Percentiles rank a stretch among this genome's conserved stretches.
Conservation (phyloP, 2,113 vertebrate genomes). For the Dicrurus megarhynchus region DNA sequence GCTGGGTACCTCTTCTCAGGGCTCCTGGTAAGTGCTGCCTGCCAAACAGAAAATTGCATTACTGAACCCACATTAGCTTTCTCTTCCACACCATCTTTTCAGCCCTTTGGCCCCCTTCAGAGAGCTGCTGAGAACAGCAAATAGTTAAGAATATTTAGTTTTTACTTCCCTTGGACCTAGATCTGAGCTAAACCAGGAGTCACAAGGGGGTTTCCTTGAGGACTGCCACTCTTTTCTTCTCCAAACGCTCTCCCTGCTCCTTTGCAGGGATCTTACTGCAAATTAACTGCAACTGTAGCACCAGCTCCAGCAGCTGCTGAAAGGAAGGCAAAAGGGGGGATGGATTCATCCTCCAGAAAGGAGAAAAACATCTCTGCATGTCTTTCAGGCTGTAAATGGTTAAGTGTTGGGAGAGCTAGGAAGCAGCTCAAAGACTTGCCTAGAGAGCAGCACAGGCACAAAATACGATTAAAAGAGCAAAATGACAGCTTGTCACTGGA, state of each 20-base stretch:
- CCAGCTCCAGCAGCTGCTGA: neutral
- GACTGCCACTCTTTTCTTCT: neutral
- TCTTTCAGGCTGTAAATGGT: neutral
- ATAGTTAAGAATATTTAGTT: neutral
- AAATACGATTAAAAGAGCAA: conserved; percentile 33
- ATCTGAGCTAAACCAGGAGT: neutral
- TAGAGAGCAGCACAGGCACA: neutral
- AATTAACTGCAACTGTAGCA: neutral
- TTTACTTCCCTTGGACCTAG: neutral
- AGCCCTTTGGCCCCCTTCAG: neutral
- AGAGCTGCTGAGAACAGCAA: neutral
- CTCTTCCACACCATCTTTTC: neutral
- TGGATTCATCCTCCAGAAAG: neutral
- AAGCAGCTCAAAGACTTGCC: neutral
- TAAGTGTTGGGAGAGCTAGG: neutral
- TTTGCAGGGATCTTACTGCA: neutral
- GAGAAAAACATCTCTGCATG: neutral
- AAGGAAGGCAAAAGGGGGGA: accelerated
- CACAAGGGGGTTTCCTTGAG: neutral
- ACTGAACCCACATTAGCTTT: neutral
- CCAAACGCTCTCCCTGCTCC: neutral
- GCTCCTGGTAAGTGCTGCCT: neutral
- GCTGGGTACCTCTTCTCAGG: neutral
- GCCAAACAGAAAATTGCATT: neutral
- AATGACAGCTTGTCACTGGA: conserved; percentile 40